Base-by-base conservation (phyloP, 2,113 vertebrate genomes). In the Oryzias woworae region DNA sequence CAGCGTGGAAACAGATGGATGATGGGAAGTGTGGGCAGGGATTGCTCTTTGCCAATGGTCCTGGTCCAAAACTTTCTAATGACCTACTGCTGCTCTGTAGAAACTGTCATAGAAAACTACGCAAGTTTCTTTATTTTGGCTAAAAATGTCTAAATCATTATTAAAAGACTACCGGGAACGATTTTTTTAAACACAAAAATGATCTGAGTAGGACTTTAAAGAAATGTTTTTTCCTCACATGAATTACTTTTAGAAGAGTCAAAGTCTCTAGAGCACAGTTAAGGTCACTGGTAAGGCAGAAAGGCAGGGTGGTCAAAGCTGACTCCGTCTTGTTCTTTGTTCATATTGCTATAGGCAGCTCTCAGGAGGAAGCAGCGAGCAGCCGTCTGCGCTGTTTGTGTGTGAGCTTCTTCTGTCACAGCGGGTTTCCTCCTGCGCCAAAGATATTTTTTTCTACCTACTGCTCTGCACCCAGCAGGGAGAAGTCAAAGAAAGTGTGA, bases 261-360 rank as follows among this genome's bases (percentile, higher is more conserved):
- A 26, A 4, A 36, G 22, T 48, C 44, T 66, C 57, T 20, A 4
- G 16, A 75, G 41, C 78, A 77, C n/a, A 44, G 54, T 74, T 82
- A 88, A 84, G 75, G 70, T 85, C 75, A 72, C 28, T 69, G 15
- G 16, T 55, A 36, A 61, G 43, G 64, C 42, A 26, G 52, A 54
- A 23, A 50, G 47, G 17, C 63, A 59, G 51, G 53, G 26, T 41
- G 61, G 44, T 61, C 62, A 23, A 45, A 65, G 51, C 45, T 71
- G 70, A 68, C 62, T 62, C 24, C 4, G 70, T 55, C 41, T 18
- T 59, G 53, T 65, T 83, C 68, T 77, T 44, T 67, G 53, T 75
- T 89, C 71, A 66, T 83, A 43, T 65, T 78, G 59, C 81, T 81
- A 63, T 28, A 49, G 80, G 84, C 79, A 83, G 62, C 71, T 82